Evolutionary conservation across 2,797 vertebrate species (phyloP).

Genomic region (Arrhamphus sclerolepis): DNA sequence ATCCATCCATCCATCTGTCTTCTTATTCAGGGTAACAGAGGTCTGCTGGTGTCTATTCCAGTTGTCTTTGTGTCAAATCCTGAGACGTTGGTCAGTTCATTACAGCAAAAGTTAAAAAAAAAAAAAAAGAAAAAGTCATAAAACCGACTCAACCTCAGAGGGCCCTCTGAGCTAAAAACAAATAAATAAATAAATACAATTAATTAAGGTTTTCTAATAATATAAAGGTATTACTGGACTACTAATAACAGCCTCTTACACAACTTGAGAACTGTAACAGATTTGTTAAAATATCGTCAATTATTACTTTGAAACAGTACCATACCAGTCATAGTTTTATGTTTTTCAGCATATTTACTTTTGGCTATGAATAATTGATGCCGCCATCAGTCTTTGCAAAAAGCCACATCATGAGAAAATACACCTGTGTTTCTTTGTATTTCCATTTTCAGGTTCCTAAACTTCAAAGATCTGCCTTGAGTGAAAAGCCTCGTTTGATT

Average conservation of each 20-base stretch:
- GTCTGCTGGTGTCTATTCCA: too few species aligned
- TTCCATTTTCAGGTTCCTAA: slow-evolving; percentile 60
- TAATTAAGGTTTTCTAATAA: background rate
- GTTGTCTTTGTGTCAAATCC: too few species aligned
- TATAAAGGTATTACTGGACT: too few species aligned
- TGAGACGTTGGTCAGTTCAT: too few species aligned
- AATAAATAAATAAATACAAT: too few species aligned
- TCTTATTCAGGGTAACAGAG: too few species aligned
- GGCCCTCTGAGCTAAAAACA: too few species aligned
- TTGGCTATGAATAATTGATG: slow-evolving; percentile 53
- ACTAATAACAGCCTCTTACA: background rate
- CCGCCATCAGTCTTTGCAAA: slow-evolving; percentile 51
- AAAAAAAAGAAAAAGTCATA: too few species aligned
- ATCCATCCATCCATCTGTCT: too few species aligned
- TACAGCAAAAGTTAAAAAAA: too few species aligned
- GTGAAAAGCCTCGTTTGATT: slow-evolving; percentile 71
- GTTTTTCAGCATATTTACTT: slow-evolving; percentile 57
- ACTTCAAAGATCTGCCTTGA: slow-evolving; percentile 68
- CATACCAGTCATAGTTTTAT: slow-evolving; percentile 32
- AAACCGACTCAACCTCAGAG: too few species aligned
- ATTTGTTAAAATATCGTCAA: slow-evolving; percentile 22
- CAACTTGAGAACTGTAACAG: background rate
- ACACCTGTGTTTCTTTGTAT: slow-evolving; percentile 15
- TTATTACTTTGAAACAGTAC: slow-evolving; percentile 14
- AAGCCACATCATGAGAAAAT: slow-evolving; percentile 41